phyloP scores from a whole-genome alignment of 2,113 vertebrate genomes.

The Myotis lucifugus region DNA sequence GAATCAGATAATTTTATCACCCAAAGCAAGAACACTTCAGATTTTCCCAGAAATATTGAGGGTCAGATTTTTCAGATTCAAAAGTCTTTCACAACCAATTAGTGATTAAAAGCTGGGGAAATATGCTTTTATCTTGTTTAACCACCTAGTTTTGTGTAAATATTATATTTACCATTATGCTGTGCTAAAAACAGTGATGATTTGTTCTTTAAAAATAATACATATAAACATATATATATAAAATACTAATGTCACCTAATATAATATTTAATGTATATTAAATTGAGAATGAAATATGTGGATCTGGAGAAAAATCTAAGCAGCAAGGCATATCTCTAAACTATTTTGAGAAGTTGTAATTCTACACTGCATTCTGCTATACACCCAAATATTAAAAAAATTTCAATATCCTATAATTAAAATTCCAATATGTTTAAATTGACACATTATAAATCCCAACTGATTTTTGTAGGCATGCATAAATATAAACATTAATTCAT shows the following conservation, averaged over 20 bases:
- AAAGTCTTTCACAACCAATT: background rate
- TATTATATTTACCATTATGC: background rate
- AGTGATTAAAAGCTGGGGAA: background rate
- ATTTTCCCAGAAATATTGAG: background rate
- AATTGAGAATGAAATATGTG: background rate
- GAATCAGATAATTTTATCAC: background rate
- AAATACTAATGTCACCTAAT: background rate
- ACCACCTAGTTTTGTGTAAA: background rate
- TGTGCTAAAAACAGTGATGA: background rate
- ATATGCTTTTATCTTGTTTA: background rate
- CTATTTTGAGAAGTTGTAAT: background rate
- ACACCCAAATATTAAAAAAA: background rate
- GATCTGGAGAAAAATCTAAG: background rate
- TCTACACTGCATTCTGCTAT: background rate
- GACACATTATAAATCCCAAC: background rate
- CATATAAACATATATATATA: background rate
- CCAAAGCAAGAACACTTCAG: background rate
- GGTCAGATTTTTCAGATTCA: background rate
- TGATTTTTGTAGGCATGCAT: background rate
- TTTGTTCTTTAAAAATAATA: background rate
- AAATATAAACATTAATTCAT: background rate
- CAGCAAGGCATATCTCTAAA: background rate
- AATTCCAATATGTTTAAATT: background rate
- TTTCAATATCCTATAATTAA: background rate
- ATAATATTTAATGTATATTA: background rate